phyloP scores from a whole-genome alignment of 1,140 invertebrate species.

The Heliconius eleuchia region DNA sequence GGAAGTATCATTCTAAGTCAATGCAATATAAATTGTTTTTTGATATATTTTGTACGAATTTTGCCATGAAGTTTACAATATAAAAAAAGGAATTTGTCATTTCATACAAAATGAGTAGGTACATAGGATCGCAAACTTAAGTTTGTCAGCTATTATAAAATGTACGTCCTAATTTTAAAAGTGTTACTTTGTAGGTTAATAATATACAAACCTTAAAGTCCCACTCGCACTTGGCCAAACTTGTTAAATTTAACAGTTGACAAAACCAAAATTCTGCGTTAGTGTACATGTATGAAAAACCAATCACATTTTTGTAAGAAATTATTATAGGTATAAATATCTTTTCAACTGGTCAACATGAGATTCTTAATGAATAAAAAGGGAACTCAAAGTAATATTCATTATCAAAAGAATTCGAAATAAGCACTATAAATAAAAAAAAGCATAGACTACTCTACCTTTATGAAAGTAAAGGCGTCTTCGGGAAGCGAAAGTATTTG shows the following conservation, averaged over 20 bases:
- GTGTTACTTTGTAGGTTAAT: too few relatives aligned
- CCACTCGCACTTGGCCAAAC: too few relatives aligned
- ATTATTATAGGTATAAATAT: background rate
- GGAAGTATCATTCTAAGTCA: too few relatives aligned
- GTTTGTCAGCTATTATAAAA: too few relatives aligned
- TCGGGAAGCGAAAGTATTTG: constrained; percentile 64
- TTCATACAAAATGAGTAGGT: too few relatives aligned
- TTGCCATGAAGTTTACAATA: too few relatives aligned
- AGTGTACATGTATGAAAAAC: background rate
- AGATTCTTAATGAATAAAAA: constrained; percentile 5
- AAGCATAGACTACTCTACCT: constrained; percentile 36
- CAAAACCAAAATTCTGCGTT: background rate
- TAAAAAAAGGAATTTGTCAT: too few relatives aligned
- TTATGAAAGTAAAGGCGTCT: constrained; percentile 57
- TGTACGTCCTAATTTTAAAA: too few relatives aligned
- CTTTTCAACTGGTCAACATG: background rate
- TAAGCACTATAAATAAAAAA: constrained; percentile 38
- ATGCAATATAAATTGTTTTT: too few relatives aligned
- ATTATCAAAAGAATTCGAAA: constrained; percentile 38
- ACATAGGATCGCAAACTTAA: too few relatives aligned
- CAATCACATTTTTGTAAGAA: background rate
- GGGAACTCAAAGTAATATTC: constrained; percentile 23
- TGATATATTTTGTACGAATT: too few relatives aligned
- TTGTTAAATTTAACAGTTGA: background rate
- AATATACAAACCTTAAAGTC: too few relatives aligned